Conservation (phyloP, 1,140 invertebrate genomes). For the Alviniconcha marisindica region DNA sequence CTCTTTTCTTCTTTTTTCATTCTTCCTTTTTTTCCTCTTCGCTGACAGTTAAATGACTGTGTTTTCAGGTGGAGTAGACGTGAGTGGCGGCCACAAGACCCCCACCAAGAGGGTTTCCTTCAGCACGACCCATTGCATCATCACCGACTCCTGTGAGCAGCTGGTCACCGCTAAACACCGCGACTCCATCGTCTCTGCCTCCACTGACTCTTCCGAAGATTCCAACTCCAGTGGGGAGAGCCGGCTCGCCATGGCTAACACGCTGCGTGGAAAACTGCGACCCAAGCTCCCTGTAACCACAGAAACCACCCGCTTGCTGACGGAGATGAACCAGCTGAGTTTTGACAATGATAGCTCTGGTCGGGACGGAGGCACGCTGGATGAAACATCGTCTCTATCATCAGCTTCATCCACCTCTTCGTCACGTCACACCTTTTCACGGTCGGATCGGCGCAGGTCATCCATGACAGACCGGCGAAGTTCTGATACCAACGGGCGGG, state of each 20-base stretch:
- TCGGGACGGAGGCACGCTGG: constrained; percentile 50
- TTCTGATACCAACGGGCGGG: constrained; percentile 19
- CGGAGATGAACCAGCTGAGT: constrained; percentile 68
- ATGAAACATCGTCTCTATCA: constrained; percentile 66
- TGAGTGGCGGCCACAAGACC: constrained; percentile 55
- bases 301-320: constrained; percentile 70
- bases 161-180: constrained; percentile 59
- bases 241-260: constrained; percentile 47
- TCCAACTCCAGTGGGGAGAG: constrained; percentile 71
- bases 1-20: too few relatives aligned
- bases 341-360: constrained; percentile 54
- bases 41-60: too few relatives aligned
- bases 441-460: constrained; percentile 41
- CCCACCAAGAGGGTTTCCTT: constrained; percentile 72
- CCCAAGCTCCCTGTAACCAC: constrained; percentile 71
- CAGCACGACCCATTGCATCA: constrained; percentile 71
- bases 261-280: constrained; percentile 62
- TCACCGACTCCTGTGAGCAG: constrained; percentile 65
- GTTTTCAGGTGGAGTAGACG: not conserved
- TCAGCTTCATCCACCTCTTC: constrained; percentile 39
- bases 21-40: too few relatives aligned
- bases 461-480: constrained; percentile 27
- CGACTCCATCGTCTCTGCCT: constrained; percentile 72
- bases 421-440: constrained; percentile 37
- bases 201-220: constrained; percentile 71